Base-by-base conservation (phyloP, 64 coral and sea anemone genomes). In the Porites australiensis region DNA sequence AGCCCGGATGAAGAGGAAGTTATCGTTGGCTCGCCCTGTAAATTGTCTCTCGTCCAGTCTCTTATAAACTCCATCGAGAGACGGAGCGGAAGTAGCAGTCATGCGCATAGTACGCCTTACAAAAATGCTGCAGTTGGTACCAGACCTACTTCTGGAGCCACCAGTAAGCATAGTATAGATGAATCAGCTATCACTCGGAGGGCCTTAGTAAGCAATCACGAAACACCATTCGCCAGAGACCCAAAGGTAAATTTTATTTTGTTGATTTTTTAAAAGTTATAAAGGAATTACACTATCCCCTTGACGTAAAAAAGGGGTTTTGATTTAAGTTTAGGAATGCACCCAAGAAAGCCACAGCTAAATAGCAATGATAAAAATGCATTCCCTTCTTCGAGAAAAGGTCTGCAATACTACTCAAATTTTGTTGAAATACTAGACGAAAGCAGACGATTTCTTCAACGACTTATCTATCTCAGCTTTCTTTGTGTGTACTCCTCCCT, bases 51-150 rank as follows among this genome's bases (percentile, higher is more conserved):
- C 58, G 91, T 93, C 18, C 45, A 87, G 22, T 79, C 91, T 0
- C 73, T 93, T 14, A 93, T 93, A n/a, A 85, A 83, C 15, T 87
- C 82, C n/a, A 93, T 93, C 15, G 91, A 93, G 6, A 93, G 79
- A 79, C 50, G 86, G 75, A 75, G 54, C 46, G 8, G 19, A n/a
- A 51, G 19, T 14, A 93, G 83, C 61, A 86, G 59, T 44, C 15
- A 58, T 45, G 44, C 46, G 37, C 67, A 18, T 13, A 64, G 48
- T 50, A 19, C 67, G 50, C 44, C 27, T 37, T 37, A 54, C 8
- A 60, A 69, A 73, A 55, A 58, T 67, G 20, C 27, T 44, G 77
- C 21, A 62, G 55, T 23, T 22, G n/a, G 14, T 54, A 7, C 61
- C 18, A 47, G 46, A 12, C 21, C 81, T 69, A 18, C 44, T 51